phyloP scores from a whole-genome alignment of 2,888 invertebrate species.

The Autographa pulchrina region DNA sequence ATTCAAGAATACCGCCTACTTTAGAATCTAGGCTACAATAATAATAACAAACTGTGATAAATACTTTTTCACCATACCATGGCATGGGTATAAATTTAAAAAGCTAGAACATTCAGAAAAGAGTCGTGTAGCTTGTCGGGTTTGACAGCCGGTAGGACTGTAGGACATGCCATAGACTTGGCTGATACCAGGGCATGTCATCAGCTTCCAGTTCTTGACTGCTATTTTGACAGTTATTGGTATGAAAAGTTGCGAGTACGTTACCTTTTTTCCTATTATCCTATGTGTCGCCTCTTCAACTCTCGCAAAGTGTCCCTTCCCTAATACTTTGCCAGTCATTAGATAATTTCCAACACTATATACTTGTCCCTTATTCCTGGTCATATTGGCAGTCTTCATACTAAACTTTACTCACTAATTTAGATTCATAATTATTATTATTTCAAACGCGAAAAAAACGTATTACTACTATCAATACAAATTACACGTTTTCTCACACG shows the following conservation, averaged over 20 bases:
- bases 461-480: constrained; percentile 54
- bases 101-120: neutral
- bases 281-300: constrained; percentile 93
- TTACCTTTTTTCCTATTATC: constrained; percentile 92
- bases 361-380: constrained; percentile 82
- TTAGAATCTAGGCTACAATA: too few species aligned
- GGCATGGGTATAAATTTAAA: neutral
- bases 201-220: neutral
- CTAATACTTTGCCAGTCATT: constrained; percentile 92
- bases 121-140: neutral
- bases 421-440: constrained; percentile 74
- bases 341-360: constrained; percentile 92
- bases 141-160: neutral
- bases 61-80: neutral
- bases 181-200: neutral
- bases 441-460: constrained; percentile 57
- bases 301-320: constrained; percentile 93
- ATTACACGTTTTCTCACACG: constrained; percentile 62
- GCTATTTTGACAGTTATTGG: neutral
- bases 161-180: too few species aligned
- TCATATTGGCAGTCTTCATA: constrained; percentile 77
- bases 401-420: constrained; percentile 71
- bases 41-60: too few species aligned
- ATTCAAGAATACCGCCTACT: too few species aligned
- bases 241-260: neutral